Conservation (phyloP, 1,140 invertebrate genomes). For the Caenorhabditis tropicalis region DNA sequence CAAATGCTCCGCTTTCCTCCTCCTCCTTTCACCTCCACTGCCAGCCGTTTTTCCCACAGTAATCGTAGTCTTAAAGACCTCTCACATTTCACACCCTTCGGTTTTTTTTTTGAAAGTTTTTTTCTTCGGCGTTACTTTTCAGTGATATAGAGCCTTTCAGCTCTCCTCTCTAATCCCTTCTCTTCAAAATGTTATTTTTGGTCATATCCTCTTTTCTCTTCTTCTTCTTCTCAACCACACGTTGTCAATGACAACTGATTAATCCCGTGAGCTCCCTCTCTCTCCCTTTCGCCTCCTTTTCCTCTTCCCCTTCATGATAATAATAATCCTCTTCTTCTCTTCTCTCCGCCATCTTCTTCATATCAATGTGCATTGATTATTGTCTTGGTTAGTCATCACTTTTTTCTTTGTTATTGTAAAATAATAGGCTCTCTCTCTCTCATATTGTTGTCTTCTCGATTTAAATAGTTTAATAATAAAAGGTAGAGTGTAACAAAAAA, state of each 20-base stretch:
- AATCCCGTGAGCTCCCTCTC: neutral
- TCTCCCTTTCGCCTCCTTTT: neutral
- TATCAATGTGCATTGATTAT: no score
- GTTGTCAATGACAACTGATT: conserved; percentile 40
- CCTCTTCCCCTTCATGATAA: neutral
- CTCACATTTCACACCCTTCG: neutral
- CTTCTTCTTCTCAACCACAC: neutral
- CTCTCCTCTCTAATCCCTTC: no score
- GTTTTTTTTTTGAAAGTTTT: neutral
- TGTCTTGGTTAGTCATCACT: neutral
- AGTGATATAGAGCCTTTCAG: no score
- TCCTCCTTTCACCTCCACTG: no score
- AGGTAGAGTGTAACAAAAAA: no score
- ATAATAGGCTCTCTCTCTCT: neutral
- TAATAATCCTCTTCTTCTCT: conserved; percentile 18
- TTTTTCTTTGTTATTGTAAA: neutral
- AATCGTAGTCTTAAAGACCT: neutral
- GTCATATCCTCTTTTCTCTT: neutral
- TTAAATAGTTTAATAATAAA: no score
- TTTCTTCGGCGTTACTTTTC: neutral
- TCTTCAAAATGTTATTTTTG: no score
- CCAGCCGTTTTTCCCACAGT: neutral
- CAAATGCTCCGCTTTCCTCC: neutral
- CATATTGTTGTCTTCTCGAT: no score
- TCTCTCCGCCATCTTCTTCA: neutral